Evolutionary conservation across 2,888 invertebrate species (phyloP), one percentile per base, ranked within the genome.

Genomic region (Diadegma fenestrale): DNA sequence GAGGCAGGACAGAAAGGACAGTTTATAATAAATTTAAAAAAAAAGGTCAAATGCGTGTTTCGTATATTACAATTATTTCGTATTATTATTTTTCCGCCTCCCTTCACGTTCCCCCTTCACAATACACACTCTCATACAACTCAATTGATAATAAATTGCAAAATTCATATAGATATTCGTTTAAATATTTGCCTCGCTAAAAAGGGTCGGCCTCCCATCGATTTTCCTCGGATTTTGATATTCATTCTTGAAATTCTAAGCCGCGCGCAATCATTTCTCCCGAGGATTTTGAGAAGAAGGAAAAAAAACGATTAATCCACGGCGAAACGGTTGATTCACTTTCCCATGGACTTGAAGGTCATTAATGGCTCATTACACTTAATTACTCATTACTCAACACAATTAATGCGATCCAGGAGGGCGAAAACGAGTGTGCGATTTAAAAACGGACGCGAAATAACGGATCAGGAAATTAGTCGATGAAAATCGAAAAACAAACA

Each of bases 21-120:
- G 17, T 63, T 17, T 7, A 61, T 10, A 75, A 30, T 30, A 0
- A 30, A 2, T 41, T 58, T 26, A 14, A 48, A 48, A 61, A 37
- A 64, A 75, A 76, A 61, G 14, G 48, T 37, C 30, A 12, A n/a
- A 48, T 48, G 14, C 45, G 22, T 22, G n/a, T 54, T 54, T 54
- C 30, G 30, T 76, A 64, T 76, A 64, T 85, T 84, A 84, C 85
- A 86, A 84, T 66, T 64, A 72, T 14, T 76, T 80, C 66, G 80
- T 80, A 86, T 85, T 84, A 80, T 84, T 80, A 84, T 81, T n/a
- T n/a, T n/a, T 69, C 26, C 26, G 14, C 14, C 12, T 26, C 22
- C 12, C 54, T 12, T 22, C 54, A 22, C 22, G 4, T 22, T 12
- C 22, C 10, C 71, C 76, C 26, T 37, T 64, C 83, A 79, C 73